A percentile compares a stretch with the other conserved stretches of the same genome.
These are phyloP conservation scores for Xiphophorus maculatus DNA, from an alignment of 2,113 vertebrate species.

Conservation along the genomic window DNA sequence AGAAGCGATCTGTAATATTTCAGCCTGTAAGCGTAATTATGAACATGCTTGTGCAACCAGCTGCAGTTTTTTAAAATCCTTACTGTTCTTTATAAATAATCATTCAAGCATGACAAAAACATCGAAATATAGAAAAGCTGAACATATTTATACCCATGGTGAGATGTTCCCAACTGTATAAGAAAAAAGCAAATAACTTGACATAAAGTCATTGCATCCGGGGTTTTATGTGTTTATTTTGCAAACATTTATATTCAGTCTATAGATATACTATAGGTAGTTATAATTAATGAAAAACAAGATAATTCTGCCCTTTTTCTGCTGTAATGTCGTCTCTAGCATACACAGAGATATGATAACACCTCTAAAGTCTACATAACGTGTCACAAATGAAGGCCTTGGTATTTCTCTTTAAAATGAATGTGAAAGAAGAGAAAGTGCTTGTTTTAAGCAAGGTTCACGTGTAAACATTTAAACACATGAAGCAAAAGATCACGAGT, in stretches of 20 bases:
- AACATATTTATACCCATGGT: background rate
- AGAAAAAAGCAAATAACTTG: background rate
- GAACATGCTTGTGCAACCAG: background rate
- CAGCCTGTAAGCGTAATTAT: background rate
- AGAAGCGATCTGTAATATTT: background rate
- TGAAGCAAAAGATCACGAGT: slow-evolving; percentile 59
- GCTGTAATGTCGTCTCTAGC: slow-evolving; percentile 38
- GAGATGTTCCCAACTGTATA: no score
- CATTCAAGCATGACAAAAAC: background rate
- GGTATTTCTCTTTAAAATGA: slow-evolving; percentile 61
- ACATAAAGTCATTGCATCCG: background rate
- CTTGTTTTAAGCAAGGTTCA: slow-evolving; percentile 74
- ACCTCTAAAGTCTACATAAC: slow-evolving; percentile 34
- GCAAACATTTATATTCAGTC: slow-evolving; percentile 58
- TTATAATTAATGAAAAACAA: slow-evolving; percentile 53
- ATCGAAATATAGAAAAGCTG: background rate
- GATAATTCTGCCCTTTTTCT: slow-evolving; percentile 42
- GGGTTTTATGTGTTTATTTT: slow-evolving; percentile 61
- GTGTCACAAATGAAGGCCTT: slow-evolving; percentile 73
- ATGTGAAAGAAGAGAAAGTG: slow-evolving; percentile 68
- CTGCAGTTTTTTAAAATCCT: background rate
- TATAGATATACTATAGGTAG: slow-evolving; percentile 47
- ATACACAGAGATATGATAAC: slow-evolving; percentile 50
- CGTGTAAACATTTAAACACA: slow-evolving; percentile 81
- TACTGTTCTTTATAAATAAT: background rate